Base-by-base conservation (phyloP, 2,888 invertebrate species). In the Iselma pallidipennis region DNA sequence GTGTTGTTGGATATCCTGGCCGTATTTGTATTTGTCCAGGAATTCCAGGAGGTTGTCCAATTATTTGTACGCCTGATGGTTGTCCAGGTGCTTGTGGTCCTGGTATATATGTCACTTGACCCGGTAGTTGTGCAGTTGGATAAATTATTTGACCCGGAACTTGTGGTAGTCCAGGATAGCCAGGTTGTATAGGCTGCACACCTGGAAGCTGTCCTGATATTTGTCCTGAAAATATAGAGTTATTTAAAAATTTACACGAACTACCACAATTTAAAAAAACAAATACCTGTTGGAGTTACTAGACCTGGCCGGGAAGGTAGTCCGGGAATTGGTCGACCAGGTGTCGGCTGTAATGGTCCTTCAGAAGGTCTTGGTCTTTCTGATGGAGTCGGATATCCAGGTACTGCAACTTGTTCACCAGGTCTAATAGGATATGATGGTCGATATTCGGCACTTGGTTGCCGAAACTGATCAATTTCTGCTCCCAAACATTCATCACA, bases 401-500 rank as follows among this genome's bases (percentile, higher is more conserved):
- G 51, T 53, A 25, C 57, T 21, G 21, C 21, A 6, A 28, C 45
- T 61, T 55, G 55, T 12, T 28, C 51, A 25, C 9, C 19, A 29
- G 55, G 56, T 50, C 42, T 59, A 37, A 55, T 57, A 16, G 64
- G 62, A 58, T 57, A 51, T 21, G 68, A 52, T 14, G 54, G 65
- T 49, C 29, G 55, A 51, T n/a, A 59, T 66, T 23, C n/a, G 70
- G 52, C 7, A 63, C 60, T 66, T 67, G 80, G 79, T 55, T 65
- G 65, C 12, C 49, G 21, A 14, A 23, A 21, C 21, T 53, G 49
- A 25, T 7, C 57, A 16, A 57, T 53, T 29, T 66, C 69, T 42
- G 31, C 45, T 2, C 71, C 71, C 45, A 83, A 81, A 77, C 91
- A 91, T 50, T 87, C 90, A n/a, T 88, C 88, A 70, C 91, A 91